Evolutionary conservation across 2,888 invertebrate genomes (phyloP).

Genomic region (Micoletzkya japonica): DNA sequence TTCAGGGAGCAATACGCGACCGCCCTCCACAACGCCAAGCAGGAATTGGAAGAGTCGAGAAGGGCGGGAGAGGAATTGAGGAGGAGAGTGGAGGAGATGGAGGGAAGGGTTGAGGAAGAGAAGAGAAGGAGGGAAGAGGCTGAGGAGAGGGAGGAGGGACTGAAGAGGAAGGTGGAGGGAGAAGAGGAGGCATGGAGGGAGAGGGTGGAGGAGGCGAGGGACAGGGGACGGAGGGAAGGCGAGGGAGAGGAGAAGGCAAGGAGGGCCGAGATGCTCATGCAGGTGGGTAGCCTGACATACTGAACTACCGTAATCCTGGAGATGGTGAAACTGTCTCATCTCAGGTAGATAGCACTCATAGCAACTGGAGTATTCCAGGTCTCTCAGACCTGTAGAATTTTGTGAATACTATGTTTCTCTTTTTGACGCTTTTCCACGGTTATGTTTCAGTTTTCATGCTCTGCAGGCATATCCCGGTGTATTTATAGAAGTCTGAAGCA

Average conservation of each 20-base stretch:
- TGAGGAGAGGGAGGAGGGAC: conserved; percentile 15
- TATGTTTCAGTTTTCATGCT: too few relatives aligned
- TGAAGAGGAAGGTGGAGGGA: conserved; percentile 28
- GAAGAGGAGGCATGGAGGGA: conserved; percentile 37
- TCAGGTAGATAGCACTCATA: too few relatives aligned
- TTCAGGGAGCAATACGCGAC: conserved; percentile 35
- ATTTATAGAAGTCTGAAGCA: too few relatives aligned
- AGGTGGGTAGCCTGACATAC: too few relatives aligned
- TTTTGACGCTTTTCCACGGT: background rate
- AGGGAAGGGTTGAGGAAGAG: conserved; percentile 23
- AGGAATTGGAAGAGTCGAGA: background rate
- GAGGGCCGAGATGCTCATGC: conserved; percentile 30
- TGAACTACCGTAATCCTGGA: too few relatives aligned
- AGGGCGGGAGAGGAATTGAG: background rate
- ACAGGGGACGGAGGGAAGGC: conserved; percentile 30
- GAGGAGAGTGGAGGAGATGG: conserved; percentile 4
- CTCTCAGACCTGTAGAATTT: background rate
- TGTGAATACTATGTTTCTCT: too few relatives aligned
- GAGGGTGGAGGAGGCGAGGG: conserved; percentile 36
- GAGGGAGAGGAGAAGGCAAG: conserved; percentile 31
- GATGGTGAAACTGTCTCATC: too few relatives aligned
- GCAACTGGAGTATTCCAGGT: background rate
- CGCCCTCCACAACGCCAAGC: conserved; percentile 31
- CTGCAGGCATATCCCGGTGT: too few relatives aligned
- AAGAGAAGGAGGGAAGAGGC: conserved; percentile 21